Conservation (phyloP, 2,113 vertebrate genomes). For the Heteronetta atricapilla region DNA sequence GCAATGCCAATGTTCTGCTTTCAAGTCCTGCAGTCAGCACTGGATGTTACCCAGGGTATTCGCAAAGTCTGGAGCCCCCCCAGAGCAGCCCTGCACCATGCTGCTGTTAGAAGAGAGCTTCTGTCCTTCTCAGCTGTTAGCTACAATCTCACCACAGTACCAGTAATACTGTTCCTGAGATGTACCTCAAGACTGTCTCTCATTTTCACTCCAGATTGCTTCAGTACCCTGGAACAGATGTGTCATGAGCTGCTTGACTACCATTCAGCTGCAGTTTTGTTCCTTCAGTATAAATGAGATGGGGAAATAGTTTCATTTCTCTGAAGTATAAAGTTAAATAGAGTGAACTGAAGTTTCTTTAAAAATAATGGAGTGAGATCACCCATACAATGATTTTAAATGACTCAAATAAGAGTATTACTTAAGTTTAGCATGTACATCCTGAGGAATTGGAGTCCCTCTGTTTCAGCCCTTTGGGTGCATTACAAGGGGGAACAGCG, state of each 20-base stretch:
- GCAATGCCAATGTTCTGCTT: rapidly evolving
- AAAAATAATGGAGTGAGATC: slow-evolving; percentile 57
- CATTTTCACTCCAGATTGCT: not conserved
- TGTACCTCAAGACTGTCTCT: not conserved
- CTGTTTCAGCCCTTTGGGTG: not conserved
- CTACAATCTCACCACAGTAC: not conserved
- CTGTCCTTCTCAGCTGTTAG: rapidly evolving
- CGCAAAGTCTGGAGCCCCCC: not conserved
- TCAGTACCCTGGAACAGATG: not conserved
- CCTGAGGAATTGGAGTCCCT: not conserved
- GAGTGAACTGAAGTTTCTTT: slow-evolving; percentile 33
- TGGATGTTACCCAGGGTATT: rapidly evolving
- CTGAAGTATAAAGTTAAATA: slow-evolving; percentile 46
- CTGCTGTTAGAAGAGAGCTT: rapidly evolving
- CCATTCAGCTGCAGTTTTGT: not conserved
- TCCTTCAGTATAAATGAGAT: not conserved
- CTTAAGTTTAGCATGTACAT: not conserved
- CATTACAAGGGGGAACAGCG: not conserved
- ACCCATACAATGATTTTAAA: not conserved
- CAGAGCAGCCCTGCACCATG: not conserved
- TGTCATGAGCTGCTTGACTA: rapidly evolving
- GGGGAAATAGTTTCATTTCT: slow-evolving; percentile 31
- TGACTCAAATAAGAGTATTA: not conserved
- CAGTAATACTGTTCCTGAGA: rapidly evolving
- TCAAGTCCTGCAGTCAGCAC: rapidly evolving